These are phyloP conservation scores for Caenorhabditis briggsae DNA, from an alignment of 1,140 invertebrate genomes.

Conservation along the genomic window DNA sequence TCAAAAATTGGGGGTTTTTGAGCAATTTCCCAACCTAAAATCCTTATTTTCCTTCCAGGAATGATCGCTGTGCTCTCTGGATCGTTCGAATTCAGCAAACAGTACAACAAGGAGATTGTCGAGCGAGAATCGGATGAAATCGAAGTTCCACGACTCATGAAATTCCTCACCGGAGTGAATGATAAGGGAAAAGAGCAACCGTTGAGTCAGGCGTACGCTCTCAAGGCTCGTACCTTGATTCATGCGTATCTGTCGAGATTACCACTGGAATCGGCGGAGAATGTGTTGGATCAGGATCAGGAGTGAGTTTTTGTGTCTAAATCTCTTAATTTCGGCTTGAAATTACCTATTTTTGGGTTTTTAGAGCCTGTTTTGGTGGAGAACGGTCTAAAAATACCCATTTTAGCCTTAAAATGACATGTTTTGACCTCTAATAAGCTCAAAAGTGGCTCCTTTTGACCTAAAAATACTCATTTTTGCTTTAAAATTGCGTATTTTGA, in stretches of 20 bases:
- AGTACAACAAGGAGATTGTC: conserved; percentile 92
- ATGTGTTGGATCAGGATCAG: conserved; percentile 84
- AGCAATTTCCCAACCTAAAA: background rate
- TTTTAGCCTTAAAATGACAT: too few relatives aligned
- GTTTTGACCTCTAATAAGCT: too few relatives aligned
- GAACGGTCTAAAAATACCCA: too few relatives aligned
- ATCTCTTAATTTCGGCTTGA: too few relatives aligned
- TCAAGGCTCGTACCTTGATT: conserved; percentile 93
- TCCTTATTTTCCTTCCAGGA: conserved; percentile 79
- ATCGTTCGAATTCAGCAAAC: conserved; percentile 94
- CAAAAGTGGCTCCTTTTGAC: too few relatives aligned
- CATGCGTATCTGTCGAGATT: conserved; percentile 93
- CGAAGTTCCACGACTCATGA: conserved; percentile 93
- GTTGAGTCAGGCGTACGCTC: conserved; percentile 92
- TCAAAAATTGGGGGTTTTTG: conserved; percentile 32
- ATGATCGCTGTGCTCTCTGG: conserved; percentile 95
- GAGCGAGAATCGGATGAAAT: conserved; percentile 93
- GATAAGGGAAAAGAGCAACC: conserved; percentile 96
- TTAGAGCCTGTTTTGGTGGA: too few relatives aligned
- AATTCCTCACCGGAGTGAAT: conserved; percentile 88
- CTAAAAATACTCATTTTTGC: too few relatives aligned
- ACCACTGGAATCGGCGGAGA: conserved; percentile 82
- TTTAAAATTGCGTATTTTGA: too few relatives aligned
- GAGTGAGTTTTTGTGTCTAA: background rate
- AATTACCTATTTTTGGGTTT: too few relatives aligned